Conservation (phyloP, 2,888 invertebrate genomes). For the Catocala fraxini region DNA sequence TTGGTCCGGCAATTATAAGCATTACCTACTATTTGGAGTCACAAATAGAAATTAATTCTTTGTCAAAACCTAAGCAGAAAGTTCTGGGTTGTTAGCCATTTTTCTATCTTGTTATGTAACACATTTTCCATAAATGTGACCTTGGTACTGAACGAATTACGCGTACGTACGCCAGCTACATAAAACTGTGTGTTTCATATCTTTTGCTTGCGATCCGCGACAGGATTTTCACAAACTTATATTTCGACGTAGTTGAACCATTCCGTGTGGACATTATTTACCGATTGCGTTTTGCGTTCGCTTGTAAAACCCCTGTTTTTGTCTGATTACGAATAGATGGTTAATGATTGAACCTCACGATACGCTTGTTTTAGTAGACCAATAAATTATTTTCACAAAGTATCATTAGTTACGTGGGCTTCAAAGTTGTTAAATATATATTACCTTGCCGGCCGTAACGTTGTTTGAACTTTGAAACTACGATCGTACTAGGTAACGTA, state of each 20-base stretch:
- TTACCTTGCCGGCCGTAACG: background rate
- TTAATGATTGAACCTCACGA: constrained; percentile 18
- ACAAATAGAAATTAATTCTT: background rate
- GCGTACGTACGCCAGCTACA: constrained; percentile 33
- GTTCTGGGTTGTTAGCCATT: constrained; percentile 19
- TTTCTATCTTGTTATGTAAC: constrained; percentile 57
- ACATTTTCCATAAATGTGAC: constrained; percentile 54
- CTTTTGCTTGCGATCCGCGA: constrained; percentile 42
- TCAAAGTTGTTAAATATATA: constrained; percentile 7
- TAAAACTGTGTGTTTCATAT: constrained; percentile 43
- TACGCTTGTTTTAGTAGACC: constrained; percentile 13
- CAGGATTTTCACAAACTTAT: constrained; percentile 19
- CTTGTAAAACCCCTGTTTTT: constrained; percentile 36
- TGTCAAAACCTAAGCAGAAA: constrained; percentile 19
- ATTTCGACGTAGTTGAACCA: constrained; percentile 29
- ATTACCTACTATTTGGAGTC: background rate
- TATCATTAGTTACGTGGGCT: background rate
- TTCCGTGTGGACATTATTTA: constrained; percentile 32
- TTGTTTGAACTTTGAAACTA: constrained; percentile 6
- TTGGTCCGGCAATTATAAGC: background rate
- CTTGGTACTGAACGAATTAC: constrained; percentile 50
- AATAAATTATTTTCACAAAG: constrained; percentile 13
- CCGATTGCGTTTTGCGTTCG: constrained; percentile 30
- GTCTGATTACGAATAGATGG: constrained; percentile 26
- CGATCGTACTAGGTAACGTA: background rate